These are phyloP conservation scores for Nesoenas mayeri DNA, from an alignment of 2,113 vertebrate genomes.

Conservation along the genomic window DNA sequence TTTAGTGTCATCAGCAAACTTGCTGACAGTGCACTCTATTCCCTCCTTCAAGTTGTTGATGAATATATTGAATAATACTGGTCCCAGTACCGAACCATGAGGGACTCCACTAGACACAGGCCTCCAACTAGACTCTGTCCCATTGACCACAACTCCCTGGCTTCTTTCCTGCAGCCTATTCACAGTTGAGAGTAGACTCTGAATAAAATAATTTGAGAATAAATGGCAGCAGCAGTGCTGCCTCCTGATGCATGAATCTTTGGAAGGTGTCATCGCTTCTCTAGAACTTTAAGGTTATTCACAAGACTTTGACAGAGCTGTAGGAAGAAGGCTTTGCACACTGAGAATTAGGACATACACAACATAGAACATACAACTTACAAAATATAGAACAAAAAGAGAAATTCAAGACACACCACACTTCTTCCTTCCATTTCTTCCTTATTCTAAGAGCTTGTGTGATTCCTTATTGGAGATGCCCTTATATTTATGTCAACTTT, in stretches of 20 bases:
- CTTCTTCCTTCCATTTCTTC: background rate
- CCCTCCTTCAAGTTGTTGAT: no score
- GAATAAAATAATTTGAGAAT: background rate
- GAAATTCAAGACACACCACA: background rate
- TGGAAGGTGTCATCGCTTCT: background rate
- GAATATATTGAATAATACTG: no score
- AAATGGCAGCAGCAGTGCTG: background rate
- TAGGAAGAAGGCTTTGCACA: background rate
- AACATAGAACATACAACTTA: accelerated
- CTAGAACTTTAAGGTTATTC: background rate
- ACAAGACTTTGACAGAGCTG: background rate
- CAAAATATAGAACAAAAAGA: background rate
- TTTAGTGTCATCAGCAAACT: no score
- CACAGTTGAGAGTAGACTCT: no score
- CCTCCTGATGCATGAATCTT: background rate
- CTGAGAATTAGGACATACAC: accelerated
- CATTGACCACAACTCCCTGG: no score
- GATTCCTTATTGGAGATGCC: accelerated
- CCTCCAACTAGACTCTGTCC: no score
- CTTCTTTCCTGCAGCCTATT: no score
- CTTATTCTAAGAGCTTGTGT: background rate
- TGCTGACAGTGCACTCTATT: no score
- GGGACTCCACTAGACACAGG: no score
- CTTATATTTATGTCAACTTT: background rate
- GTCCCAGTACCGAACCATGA: no score